A percentile compares a stretch with the other conserved stretches of the same genome.
These are phyloP conservation scores for Malacoctenus gilli DNA, from an alignment of 2,797 vertebrate genomes.

Conservation along the genomic window DNA sequence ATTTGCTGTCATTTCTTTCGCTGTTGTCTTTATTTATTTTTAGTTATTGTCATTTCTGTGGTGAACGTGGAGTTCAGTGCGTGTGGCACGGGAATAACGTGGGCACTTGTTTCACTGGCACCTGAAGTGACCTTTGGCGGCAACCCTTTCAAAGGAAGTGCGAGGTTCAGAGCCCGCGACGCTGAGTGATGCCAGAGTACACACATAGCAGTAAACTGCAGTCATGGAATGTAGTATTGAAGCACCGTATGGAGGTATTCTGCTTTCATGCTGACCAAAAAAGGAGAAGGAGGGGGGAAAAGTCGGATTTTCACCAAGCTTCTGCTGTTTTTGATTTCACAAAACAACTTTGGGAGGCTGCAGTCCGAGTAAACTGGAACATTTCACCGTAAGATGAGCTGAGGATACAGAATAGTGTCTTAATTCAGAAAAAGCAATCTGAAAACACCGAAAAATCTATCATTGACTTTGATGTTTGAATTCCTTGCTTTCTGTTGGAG, in stretches of 20 bases:
- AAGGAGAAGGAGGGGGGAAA: slow-evolving; percentile 63
- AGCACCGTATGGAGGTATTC: slow-evolving; percentile 57
- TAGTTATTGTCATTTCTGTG: slow-evolving; percentile 4
- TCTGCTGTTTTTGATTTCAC: slow-evolving; percentile 15
- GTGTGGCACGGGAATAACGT: slow-evolving; percentile 22
- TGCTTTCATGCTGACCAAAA: slow-evolving; percentile 52
- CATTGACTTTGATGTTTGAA: no score
- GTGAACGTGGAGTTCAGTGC: background rate
- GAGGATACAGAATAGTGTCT: slow-evolving; percentile 1
- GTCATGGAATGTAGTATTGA: slow-evolving; percentile 65
- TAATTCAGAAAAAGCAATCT: slow-evolving; percentile 19
- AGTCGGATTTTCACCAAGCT: slow-evolving; percentile 42
- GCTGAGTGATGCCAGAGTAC: slow-evolving; percentile 58
- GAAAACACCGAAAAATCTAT: slow-evolving; percentile 3
- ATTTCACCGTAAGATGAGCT: background rate
- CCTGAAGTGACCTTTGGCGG: slow-evolving; percentile 58
- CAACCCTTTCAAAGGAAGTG: slow-evolving; percentile 49
- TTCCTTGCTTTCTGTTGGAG: no score
- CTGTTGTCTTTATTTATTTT: background rate
- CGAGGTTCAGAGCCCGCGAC: slow-evolving; percentile 34
- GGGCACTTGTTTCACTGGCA: slow-evolving; percentile 32
- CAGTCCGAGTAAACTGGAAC: background rate
- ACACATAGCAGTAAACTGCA: slow-evolving; percentile 60
- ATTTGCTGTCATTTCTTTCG: background rate
- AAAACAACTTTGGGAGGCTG: slow-evolving; percentile 17